These are phyloP conservation scores for Spongia lamella DNA, from an alignment of 37 sponge, comb jelly and placozoan species.

Conservation along the genomic window DNA sequence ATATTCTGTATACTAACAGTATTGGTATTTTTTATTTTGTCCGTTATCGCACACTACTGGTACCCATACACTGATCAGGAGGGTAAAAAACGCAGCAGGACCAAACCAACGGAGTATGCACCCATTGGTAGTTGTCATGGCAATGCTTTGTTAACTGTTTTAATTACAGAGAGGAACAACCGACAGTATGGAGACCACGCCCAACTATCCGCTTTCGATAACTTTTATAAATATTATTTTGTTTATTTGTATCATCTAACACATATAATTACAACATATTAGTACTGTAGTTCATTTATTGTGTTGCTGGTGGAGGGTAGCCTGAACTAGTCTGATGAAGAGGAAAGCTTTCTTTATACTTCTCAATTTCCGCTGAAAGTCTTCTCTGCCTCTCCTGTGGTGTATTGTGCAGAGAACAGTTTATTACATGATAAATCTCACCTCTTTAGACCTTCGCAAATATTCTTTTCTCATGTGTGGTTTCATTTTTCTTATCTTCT, in stretches of 20 bases:
- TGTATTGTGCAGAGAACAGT: neutral
- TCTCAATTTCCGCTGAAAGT: too few species aligned
- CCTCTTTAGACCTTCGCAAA: conserved; percentile 16
- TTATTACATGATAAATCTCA: neutral
- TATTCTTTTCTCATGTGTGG: conserved; percentile 51
- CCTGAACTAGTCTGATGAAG: too few species aligned
- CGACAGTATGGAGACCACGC: conserved; percentile 3
- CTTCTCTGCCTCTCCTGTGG: neutral
- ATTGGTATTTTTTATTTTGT: conserved; percentile 42
- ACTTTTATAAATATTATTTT: neutral
- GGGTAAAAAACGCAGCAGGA: conserved; percentile 57
- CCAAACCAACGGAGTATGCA: neutral
- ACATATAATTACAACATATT: neutral
- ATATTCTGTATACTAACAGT: conserved; percentile 44
- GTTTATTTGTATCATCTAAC: neutral
- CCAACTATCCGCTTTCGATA: conserved; percentile 9
- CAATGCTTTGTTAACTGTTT: neutral
- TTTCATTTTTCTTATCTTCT: conserved; percentile 26
- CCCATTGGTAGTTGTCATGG: neutral
- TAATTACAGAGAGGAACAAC: neutral
- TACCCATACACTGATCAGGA: conserved; percentile 58
- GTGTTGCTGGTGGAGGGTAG: too few species aligned
- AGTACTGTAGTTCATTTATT: too few species aligned
- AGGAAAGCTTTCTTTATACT: too few species aligned
- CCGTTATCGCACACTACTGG: conserved; percentile 60